Percentiles rank a stretch among this genome's conserved stretches.
Evolutionary conservation across 2,888 invertebrate species (phyloP).

Genomic region (Andrena marginata): DNA sequence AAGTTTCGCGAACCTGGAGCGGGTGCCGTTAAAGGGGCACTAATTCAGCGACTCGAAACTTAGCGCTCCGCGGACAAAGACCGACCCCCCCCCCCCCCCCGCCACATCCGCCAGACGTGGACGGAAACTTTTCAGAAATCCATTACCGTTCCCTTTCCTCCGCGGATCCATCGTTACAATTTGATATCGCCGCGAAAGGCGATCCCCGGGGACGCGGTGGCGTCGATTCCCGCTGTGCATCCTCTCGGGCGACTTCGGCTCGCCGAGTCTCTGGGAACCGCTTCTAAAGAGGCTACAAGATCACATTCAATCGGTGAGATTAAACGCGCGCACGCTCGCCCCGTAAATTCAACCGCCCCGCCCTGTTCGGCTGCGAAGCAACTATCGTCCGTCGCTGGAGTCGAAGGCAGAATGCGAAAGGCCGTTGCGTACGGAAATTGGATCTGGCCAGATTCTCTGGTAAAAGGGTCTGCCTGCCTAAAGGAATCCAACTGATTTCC

Average conservation of each 20-base stretch:
- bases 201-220: background rate
- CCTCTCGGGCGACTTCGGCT: constrained; percentile 10
- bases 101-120: background rate
- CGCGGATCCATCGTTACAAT: constrained; percentile 42
- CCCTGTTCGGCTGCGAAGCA: background rate
- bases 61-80: constrained; percentile 74
- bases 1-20: constrained; percentile 59
- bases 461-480: constrained; percentile 37
- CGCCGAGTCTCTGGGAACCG: constrained; percentile 23
- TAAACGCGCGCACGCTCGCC: constrained; percentile 50
- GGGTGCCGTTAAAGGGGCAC: constrained; percentile 75
- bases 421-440: constrained; percentile 49
- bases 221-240: constrained; percentile 11
- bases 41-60: constrained; percentile 79
- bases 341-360: constrained; percentile 38
- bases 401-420: constrained; percentile 30
- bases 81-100: constrained; percentile 51
- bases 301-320: constrained; percentile 58
- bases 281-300: constrained; percentile 45
- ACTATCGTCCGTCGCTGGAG: constrained; percentile 29
- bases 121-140: constrained; percentile 79
- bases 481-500: constrained; percentile 33
- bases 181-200: constrained; percentile 48
- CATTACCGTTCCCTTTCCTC: constrained; percentile 72
- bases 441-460: constrained; percentile 42